Base-by-base conservation (phyloP, 2,797 vertebrate species). In the Nyctibius grandis region DNA sequence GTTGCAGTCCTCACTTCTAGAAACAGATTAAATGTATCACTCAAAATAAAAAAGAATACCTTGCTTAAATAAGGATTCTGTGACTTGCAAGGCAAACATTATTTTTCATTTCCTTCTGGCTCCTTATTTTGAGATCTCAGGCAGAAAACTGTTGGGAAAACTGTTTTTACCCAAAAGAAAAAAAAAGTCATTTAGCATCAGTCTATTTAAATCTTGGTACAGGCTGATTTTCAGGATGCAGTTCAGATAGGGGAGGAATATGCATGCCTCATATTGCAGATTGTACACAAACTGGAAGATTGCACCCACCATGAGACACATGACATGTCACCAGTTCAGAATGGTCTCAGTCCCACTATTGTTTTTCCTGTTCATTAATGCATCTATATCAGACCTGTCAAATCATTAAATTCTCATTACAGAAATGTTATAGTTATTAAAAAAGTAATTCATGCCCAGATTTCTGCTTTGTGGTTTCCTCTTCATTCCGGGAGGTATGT, bases 61-160 rank as follows among this genome's bases (percentile, higher is more conserved):
- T 70, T 69, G 3, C 4, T 82, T 79, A 51, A 40, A 38, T 56
- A 63, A 88, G 6, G 40, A 48, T 73, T 70, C 31, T 48, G 13
- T 44, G 33, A 89, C 4, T 68, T 89, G 29, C 26, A 81, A 83
- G 22, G 7, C 5, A 88, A 77, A 48, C 50, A 9, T 2, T 23
- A 47, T 88, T 85, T 87, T 57, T 54, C 1, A 36, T 76, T 67
- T 68, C 65, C 16, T 74, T 54, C 4, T 57, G 5, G 33, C 28
- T 73, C 36, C 22, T 38, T 70, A 70, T 73, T 93, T 94, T 82
- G 56, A 91, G 28, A 87, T 92, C 40, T 85, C 51, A 29, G 36
- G 22, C 25, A 54, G 29, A 20, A 60, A 76, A 40, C 9, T 69
- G 5, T 31, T 79, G 25, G 38, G 20, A 45, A 82, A 86, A 56